Evolutionary conservation across 64 coral and sea anemone genomes (phyloP).

Genomic region (Anthopleura sola): DNA sequence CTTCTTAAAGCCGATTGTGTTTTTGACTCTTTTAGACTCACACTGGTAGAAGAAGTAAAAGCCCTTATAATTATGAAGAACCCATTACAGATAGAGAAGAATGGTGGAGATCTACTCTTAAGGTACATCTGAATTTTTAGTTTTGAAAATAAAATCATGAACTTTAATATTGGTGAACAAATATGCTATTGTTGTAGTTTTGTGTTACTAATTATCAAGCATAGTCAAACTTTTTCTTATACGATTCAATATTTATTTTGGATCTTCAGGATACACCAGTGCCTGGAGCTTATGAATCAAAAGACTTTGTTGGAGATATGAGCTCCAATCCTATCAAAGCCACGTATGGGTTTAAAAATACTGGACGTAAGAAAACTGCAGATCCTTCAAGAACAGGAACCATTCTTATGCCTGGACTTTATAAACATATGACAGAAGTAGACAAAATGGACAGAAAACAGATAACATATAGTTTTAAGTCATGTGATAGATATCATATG

Average conservation of each 20-base stretch:
- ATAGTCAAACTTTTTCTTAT: not conserved
- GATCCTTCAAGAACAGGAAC: constrained; percentile 82
- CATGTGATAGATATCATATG: constrained; percentile 82
- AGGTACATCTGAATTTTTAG: constrained; percentile 45
- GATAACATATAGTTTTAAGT: constrained; percentile 80
- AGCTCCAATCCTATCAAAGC: constrained; percentile 58
- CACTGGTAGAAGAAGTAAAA: constrained; percentile 79
- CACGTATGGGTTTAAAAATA: constrained; percentile 93
- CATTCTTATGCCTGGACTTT: constrained; percentile 80
- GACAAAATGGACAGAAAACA: constrained; percentile 70
- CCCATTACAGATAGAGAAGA: constrained; percentile 86
- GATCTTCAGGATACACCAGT: constrained; percentile 85
- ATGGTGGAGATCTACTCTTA: constrained; percentile 94
- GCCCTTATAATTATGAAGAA: constrained; percentile 81
- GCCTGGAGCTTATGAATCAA: constrained; percentile 81
- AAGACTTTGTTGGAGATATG: constrained; percentile 84
- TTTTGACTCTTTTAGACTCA: constrained; percentile 20
- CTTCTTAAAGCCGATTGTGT: not conserved
- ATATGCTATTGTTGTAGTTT: not conserved
- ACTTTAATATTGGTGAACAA: too few relatives aligned
- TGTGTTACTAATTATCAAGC: not conserved
- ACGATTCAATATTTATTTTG: not conserved
- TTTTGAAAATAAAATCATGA: too few relatives aligned
- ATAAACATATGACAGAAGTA: constrained; percentile 75
- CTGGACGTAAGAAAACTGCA: constrained; percentile 85